Percentiles rank a stretch among this genome's conserved stretches.
Conservation (phyloP, 2,113 vertebrate genomes). For the Piaya cayana region DNA sequence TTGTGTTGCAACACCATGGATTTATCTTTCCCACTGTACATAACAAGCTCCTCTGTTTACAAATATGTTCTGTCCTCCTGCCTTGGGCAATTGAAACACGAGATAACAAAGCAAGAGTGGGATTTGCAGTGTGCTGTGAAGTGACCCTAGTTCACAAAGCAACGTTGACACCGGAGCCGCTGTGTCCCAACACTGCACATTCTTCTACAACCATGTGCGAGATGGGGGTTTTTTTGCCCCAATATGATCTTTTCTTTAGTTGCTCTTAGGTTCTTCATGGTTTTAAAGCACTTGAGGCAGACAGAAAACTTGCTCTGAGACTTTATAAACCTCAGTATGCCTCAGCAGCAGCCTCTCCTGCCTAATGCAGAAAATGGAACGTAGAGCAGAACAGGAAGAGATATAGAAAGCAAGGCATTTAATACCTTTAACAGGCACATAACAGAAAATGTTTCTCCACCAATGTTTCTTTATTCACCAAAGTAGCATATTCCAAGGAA, state of each 20-base stretch:
- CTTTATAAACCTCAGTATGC: accelerated
- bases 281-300: not conserved
- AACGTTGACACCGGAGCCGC: not conserved
- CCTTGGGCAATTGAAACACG: not conserved
- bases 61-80: not conserved
- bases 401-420: not conserved
- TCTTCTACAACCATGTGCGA: not conserved
- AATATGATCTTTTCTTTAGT: not conserved
- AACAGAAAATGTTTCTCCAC: not conserved
- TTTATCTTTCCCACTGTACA: not conserved
- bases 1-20: not conserved
- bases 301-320: not conserved
- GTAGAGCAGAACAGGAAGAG: not conserved
- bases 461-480: not conserved
- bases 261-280: not conserved
- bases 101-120: not conserved
- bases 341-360: not conserved
- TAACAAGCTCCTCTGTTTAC: not conserved
- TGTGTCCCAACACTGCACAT: not conserved
- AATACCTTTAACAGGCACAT: not conserved
- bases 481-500: not conserved
- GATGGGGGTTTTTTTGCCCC: not conserved
- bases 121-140: not conserved
- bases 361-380: not conserved
- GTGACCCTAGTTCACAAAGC: not conserved